Percentiles rank a stretch among this genome's conserved stretches.
Evolutionary conservation across 2,113 vertebrate species (phyloP).

Genomic region (Corynorhinus townsendii): DNA sequence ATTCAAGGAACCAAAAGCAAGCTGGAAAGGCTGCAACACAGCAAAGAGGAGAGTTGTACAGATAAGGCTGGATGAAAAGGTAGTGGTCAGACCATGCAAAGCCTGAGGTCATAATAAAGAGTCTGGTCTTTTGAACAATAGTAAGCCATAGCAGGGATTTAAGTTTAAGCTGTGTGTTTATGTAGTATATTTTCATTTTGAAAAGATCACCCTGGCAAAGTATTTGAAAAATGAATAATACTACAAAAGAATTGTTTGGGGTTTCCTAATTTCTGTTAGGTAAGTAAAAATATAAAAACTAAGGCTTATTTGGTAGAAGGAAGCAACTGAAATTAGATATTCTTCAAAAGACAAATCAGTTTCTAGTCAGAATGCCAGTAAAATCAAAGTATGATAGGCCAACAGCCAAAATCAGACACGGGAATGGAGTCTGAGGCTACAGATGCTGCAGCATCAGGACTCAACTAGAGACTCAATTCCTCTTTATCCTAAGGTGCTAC

Average conservation of each 20-base stretch:
- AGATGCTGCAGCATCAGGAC: neutral
- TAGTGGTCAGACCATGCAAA: neutral
- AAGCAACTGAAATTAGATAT: constrained; percentile 23
- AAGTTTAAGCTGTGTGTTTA: neutral
- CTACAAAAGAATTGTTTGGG: neutral
- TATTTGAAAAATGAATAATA: constrained; percentile 28
- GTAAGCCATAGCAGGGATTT: neutral
- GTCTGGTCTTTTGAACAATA: neutral
- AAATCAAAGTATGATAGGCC: constrained; percentile 19
- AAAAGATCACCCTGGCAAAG: constrained; percentile 28
- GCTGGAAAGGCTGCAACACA: neutral
- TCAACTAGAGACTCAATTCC: neutral
- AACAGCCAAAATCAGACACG: neutral
- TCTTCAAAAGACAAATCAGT: constrained; percentile 37
- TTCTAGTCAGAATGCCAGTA: constrained; percentile 19
- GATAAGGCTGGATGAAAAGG: neutral
- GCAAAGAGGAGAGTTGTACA: neutral
- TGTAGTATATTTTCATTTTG: constrained; percentile 19
- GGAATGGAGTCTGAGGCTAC: neutral
- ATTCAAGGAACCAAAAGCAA: constrained; percentile 9
- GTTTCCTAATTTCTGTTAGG: neutral
- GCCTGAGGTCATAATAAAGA: neutral
- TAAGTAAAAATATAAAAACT: constrained; percentile 40
- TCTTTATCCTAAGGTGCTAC: neutral
- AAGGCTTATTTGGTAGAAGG: constrained; percentile 27